Evolutionary conservation across 2,113 vertebrate species (phyloP).

Genomic region (Anthoscopus minutus): DNA sequence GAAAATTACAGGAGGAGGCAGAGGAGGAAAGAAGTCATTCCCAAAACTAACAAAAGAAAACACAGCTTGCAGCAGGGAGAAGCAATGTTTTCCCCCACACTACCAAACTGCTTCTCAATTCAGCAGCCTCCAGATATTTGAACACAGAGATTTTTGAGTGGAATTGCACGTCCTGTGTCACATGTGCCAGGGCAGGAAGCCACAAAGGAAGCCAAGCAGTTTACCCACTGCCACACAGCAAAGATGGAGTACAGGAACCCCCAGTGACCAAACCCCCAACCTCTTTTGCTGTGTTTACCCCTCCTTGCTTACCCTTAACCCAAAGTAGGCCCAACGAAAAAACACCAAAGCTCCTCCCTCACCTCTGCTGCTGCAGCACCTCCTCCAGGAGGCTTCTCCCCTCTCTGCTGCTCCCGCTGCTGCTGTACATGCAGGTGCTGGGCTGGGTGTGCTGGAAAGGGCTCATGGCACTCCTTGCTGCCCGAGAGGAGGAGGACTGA

Average conservation of each 20-base stretch:
- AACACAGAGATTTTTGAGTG: neutral
- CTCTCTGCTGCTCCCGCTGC: conserved; percentile 23
- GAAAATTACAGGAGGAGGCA: conserved; percentile 55
- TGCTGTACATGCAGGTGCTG: conserved; percentile 61
- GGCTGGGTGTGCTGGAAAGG: conserved; percentile 65
- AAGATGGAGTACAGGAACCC: neutral
- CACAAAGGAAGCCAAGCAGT: neutral
- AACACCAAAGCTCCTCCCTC: conserved; percentile 6
- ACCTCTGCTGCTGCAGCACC: conserved; percentile 91
- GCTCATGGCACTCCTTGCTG: conserved; percentile 74
- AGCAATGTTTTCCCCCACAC: conserved; percentile 1
- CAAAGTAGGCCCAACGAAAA: neutral
- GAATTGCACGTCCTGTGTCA: neutral
- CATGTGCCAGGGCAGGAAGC: neutral
- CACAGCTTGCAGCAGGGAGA: conserved; percentile 16
- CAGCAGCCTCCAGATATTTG: conserved; percentile 10
- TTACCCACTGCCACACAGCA: conserved; percentile 15
- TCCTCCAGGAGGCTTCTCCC: conserved; percentile 82
- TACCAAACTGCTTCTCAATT: conserved; percentile 2
- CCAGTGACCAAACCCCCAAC: neutral
- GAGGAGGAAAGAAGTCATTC: conserved; percentile 34
- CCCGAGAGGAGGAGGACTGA: conserved; percentile 75
- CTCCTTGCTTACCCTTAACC: neutral
- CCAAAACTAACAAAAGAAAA: conserved; percentile 61
- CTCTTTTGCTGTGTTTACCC: neutral